These are phyloP conservation scores for Fulmarus glacialis DNA, from an alignment of 2,113 vertebrate species.

Conservation along the genomic window DNA sequence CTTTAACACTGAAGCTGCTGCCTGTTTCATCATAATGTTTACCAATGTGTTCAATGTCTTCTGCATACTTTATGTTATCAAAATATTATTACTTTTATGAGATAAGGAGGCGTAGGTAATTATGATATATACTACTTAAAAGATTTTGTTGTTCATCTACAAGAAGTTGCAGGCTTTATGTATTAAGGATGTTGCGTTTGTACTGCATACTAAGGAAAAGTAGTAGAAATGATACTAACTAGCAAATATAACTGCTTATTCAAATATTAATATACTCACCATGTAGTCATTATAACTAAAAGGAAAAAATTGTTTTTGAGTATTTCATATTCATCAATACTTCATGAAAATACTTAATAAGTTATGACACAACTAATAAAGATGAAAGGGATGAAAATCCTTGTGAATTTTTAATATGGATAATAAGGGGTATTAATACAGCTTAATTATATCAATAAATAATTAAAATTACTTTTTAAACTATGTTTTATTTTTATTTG, in stretches of 20 bases:
- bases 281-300: conserved; percentile 37
- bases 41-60: background rate
- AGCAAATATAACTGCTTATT: conserved; percentile 25
- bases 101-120: background rate
- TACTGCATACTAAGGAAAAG: background rate
- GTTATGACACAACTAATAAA: conserved; percentile 59
- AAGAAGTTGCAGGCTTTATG: background rate
- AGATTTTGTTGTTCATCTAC: background rate
- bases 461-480: conserved; percentile 51
- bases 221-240: background rate
- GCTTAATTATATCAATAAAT: conserved; percentile 56
- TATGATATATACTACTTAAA: background rate
- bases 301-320: conserved; percentile 22
- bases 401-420: conserved; percentile 50
- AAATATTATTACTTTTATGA: background rate
- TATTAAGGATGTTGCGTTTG: background rate
- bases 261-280: conserved; percentile 59
- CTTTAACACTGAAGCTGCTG: background rate
- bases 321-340: conserved; percentile 29
- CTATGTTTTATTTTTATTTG: conserved; percentile 60
- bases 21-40: background rate
- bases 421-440: conserved; percentile 47
- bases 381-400: conserved; percentile 50
- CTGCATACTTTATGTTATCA: background rate
- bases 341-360: conserved; percentile 48